A percentile compares a stretch with the other conserved stretches of the same genome.
Evolutionary conservation across 2,113 vertebrate species (phyloP).

Genomic region (Xenus cinereus): DNA sequence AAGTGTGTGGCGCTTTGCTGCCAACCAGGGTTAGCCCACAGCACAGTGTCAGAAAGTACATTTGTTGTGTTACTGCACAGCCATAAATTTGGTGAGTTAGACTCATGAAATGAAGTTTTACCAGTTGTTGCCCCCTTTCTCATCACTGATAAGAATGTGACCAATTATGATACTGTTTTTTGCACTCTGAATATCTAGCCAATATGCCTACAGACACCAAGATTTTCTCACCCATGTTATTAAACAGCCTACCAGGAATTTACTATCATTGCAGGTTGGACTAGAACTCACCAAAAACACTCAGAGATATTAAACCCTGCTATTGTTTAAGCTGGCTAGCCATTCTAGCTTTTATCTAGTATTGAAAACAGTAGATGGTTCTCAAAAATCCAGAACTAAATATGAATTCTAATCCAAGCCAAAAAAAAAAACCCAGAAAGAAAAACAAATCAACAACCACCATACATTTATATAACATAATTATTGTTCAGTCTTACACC

Average conservation of each 20-base stretch:
- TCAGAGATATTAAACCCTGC: background rate
- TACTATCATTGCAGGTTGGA: background rate
- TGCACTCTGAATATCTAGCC: background rate
- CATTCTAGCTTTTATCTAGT: background rate
- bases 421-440: background rate
- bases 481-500: conserved; percentile 69
- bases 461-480: background rate
- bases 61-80: background rate
- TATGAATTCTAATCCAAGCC: background rate
- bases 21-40: background rate
- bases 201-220: background rate
- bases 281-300: background rate
- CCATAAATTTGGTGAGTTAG: background rate
- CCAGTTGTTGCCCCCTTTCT: background rate
- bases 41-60: background rate
- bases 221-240: background rate
- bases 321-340: background rate
- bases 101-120: background rate
- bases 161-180: background rate
- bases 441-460: background rate
- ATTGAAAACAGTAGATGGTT: background rate
- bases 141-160: background rate
- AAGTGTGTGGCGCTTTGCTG: accelerated
- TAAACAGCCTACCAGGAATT: background rate
- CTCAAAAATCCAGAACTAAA: background rate